phyloP scores from a whole-genome alignment of 2,113 vertebrate genomes.

The Campylomormyrus numenius region DNA sequence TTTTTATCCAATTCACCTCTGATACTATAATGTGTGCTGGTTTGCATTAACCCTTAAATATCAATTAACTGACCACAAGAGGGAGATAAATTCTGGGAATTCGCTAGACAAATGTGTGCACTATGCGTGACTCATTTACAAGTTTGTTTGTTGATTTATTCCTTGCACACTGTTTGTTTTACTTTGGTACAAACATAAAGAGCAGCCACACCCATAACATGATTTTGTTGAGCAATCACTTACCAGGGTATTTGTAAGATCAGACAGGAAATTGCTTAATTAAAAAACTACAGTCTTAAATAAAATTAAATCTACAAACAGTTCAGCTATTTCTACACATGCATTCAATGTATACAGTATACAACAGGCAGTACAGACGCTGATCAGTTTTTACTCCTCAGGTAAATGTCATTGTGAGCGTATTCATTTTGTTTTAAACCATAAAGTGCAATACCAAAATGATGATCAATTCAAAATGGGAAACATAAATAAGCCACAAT shows the following conservation, averaged over 20 bases:
- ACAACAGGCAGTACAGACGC: background rate
- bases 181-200: background rate
- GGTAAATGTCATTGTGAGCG: background rate
- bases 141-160: background rate
- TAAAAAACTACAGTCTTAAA: background rate
- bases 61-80: background rate
- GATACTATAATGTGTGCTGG: background rate
- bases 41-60: slow-evolving; percentile 6
- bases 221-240: background rate
- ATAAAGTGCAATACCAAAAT: background rate
- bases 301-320: background rate
- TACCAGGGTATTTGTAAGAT: background rate
- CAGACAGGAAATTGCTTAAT: background rate
- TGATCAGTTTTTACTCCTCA: background rate
- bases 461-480: background rate
- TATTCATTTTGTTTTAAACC: background rate
- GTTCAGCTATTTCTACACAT: background rate
- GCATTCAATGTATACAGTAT: background rate
- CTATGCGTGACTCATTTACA: background rate
- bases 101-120: background rate
- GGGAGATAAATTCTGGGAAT: background rate
- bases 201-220: background rate
- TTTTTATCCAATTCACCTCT: background rate
- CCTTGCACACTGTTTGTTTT: background rate
- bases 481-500: background rate